Evolutionary conservation across 1,140 invertebrate genomes (phyloP).

Genomic region (Metaphire vulgaris): DNA sequence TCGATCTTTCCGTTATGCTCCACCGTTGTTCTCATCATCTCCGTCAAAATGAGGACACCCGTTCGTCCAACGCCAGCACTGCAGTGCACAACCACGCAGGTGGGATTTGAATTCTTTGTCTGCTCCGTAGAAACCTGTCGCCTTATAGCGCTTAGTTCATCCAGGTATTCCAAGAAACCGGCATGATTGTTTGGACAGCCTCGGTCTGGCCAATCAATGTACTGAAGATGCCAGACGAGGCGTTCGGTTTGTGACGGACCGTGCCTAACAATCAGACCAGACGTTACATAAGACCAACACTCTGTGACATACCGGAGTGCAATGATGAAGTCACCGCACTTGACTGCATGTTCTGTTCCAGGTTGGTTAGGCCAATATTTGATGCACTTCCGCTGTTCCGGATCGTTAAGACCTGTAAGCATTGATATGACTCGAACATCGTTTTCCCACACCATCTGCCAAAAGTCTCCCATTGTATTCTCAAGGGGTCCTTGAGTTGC

Average conservation of each 20-base stretch:
- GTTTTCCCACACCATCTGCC: slow-evolving; percentile 82
- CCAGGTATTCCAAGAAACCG: slow-evolving; percentile 68
- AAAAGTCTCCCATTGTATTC: slow-evolving; percentile 82
- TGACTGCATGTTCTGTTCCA: slow-evolving; percentile 47
- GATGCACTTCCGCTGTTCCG: slow-evolving; percentile 66
- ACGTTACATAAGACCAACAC: slow-evolving; percentile 41
- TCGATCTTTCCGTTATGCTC: slow-evolving; percentile 38
- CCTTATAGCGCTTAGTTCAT: slow-evolving; percentile 20
- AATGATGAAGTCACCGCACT: slow-evolving; percentile 56
- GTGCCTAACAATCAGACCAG: slow-evolving; percentile 31
- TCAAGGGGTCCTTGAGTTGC: slow-evolving; percentile 91
- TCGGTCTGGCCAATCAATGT: slow-evolving; percentile 97
- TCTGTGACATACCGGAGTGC: slow-evolving; percentile 25
- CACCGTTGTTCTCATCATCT: slow-evolving; percentile 54
- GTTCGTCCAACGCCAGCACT: slow-evolving; percentile 93
- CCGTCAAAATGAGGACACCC: slow-evolving; percentile 74
- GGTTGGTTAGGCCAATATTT: slow-evolving; percentile 81
- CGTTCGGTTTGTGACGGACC: slow-evolving; percentile 37
- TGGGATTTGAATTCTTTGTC: slow-evolving; percentile 40
- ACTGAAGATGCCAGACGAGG: slow-evolving; percentile 74
- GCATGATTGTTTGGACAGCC: slow-evolving; percentile 86
- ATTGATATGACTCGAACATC: slow-evolving; percentile 83
- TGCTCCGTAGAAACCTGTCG: neutral
- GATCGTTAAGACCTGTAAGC: slow-evolving; percentile 79
- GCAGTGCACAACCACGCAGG: slow-evolving; percentile 90